These are phyloP conservation scores for Hirundichthys speculiger DNA, from an alignment of 2,113 vertebrate genomes.

Conservation along the genomic window DNA sequence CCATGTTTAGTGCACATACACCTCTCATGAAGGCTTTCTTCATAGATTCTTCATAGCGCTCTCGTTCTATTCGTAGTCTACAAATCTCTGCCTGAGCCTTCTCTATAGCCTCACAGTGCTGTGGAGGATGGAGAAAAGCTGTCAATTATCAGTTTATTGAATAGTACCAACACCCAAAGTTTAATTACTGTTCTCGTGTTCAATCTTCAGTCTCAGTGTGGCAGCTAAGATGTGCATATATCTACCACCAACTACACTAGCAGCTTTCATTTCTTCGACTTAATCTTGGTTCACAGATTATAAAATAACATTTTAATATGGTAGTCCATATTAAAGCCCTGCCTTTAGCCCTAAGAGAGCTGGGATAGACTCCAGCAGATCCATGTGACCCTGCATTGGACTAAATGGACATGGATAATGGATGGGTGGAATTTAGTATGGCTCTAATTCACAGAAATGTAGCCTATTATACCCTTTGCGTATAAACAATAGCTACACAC, in stretches of 20 bases:
- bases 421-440: too few species aligned
- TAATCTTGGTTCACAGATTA: too few species aligned
- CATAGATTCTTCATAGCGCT: slow-evolving; percentile 91
- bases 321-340: too few species aligned
- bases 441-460: too few species aligned
- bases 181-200: not conserved
- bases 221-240: not conserved
- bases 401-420: too few species aligned
- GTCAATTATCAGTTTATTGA: not conserved
- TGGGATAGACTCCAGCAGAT: too few species aligned
- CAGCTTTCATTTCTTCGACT: too few species aligned
- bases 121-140: not conserved
- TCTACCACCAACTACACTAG: not conserved
- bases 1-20: slow-evolving; percentile 94
- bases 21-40: slow-evolving; percentile 98
- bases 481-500: not conserved
- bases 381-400: too few species aligned
- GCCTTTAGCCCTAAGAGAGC: too few species aligned
- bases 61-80: slow-evolving; percentile 85
- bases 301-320: too few species aligned
- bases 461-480: not conserved
- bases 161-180: too few species aligned
- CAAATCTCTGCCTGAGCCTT: slow-evolving; percentile 86
- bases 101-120: slow-evolving; percentile 78
- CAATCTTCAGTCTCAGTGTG: not conserved